A percentile compares a stretch with the other conserved stretches of the same genome.
These are phyloP conservation scores for Parapristionchus giblindavisi DNA, from an alignment of 2,888 invertebrate species.

Conservation along the genomic window DNA sequence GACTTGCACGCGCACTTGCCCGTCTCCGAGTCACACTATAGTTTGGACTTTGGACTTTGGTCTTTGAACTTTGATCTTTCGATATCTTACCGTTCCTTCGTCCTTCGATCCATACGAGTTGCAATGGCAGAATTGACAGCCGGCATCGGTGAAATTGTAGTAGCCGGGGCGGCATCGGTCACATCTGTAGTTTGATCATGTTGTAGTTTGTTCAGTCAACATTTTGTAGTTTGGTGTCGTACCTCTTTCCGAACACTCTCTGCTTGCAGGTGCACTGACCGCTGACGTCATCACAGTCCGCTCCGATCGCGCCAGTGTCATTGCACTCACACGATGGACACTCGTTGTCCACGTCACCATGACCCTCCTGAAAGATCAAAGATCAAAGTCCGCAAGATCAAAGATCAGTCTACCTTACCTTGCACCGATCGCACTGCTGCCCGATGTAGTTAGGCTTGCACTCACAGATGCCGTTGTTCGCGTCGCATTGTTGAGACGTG, in stretches of 20 bases:
- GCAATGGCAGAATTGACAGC: conserved; percentile 69
- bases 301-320: conserved; percentile 41
- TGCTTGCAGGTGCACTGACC: conserved; percentile 72
- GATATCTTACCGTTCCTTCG: conserved; percentile 54
- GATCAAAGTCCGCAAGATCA: background rate
- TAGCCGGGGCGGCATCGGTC: conserved; percentile 69
- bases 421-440: conserved; percentile 71
- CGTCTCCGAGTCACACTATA: conserved; percentile 69
- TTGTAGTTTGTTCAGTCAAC: too few relatives aligned
- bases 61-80: background rate
- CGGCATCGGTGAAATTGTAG: conserved; percentile 67
- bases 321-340: conserved; percentile 80
- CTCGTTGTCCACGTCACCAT: conserved; percentile 81
- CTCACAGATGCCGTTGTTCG: conserved; percentile 73
- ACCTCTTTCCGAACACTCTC: conserved; percentile 70
- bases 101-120: conserved; percentile 64
- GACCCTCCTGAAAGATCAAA: conserved; percentile 79
- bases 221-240: too few relatives aligned
- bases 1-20: conserved; percentile 72
- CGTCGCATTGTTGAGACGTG: conserved; percentile 79
- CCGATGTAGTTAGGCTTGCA: conserved; percentile 72
- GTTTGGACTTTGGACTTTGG: background rate
- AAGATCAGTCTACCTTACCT: conserved; percentile 44
- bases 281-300: conserved; percentile 65
- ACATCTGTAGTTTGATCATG: conserved; percentile 54